phyloP scores from a whole-genome alignment of 2,797 vertebrate genomes.

The Carcharodon carcharias region DNA sequence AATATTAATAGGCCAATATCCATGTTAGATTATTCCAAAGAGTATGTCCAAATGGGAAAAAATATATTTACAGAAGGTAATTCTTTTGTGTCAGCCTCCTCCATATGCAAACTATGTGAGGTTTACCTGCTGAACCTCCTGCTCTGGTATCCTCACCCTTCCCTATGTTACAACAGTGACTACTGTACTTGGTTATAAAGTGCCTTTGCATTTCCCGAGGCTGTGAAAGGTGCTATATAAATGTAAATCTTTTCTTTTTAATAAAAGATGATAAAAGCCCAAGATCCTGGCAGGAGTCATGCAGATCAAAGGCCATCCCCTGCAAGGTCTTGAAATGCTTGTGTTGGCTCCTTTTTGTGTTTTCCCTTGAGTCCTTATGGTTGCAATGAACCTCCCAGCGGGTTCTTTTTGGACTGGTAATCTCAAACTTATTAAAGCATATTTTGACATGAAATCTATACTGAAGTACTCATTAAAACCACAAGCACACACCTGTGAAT shows the following conservation, averaged over 20 bases:
- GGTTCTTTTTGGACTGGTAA: background rate
- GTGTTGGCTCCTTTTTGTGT: background rate
- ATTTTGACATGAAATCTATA: background rate
- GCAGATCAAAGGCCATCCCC: background rate
- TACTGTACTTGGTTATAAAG: background rate
- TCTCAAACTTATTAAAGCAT: background rate
- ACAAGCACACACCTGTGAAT: slow-evolving; percentile 15
- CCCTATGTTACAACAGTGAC: background rate
- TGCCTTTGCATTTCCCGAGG: background rate
- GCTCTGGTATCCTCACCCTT: background rate
- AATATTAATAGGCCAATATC: background rate
- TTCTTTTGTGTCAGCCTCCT: background rate
- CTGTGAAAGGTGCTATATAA: background rate
- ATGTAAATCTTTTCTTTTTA: background rate
- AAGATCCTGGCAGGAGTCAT: background rate
- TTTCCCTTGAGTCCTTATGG: background rate
- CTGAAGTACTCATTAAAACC: background rate
- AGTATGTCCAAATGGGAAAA: background rate
- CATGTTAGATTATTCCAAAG: background rate
- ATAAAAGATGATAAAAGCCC: background rate
- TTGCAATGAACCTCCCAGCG: background rate
- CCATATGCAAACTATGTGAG: background rate
- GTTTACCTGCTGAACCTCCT: background rate
- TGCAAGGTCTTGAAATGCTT: background rate
- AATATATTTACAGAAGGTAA: background rate